phyloP scores from a whole-genome alignment of 1,140 invertebrate species.

The Drosophila orosa region DNA sequence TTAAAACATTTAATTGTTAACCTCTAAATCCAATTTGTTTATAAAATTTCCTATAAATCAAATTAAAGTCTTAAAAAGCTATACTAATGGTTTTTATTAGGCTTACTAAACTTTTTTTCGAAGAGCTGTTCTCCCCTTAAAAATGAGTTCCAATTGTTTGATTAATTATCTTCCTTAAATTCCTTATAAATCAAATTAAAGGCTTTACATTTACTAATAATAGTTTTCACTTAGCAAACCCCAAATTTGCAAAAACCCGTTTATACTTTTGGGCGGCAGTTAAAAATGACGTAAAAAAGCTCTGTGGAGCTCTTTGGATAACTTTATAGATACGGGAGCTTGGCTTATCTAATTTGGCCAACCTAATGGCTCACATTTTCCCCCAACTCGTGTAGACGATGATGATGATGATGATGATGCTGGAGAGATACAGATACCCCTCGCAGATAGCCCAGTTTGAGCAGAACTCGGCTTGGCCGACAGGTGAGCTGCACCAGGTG shows the following conservation, averaged over 20 bases:
- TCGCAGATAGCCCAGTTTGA: conserved; percentile 24
- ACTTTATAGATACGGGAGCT: not conserved
- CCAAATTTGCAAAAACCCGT: not conserved
- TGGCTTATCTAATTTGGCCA: conserved; percentile 21
- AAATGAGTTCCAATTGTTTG: not conserved
- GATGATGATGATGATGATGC: not conserved
- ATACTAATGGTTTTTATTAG: too few species aligned
- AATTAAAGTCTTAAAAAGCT: too few species aligned
- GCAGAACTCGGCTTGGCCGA: conserved; percentile 41
- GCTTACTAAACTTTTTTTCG: not conserved
- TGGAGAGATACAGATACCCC: conserved; percentile 18
- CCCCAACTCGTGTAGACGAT: not conserved
- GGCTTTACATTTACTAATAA: not conserved
- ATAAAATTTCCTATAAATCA: too few species aligned
- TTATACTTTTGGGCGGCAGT: conserved; percentile 30
- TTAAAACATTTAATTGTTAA: too few species aligned
- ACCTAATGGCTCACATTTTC: conserved; percentile 15
- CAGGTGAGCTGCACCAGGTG: conserved; percentile 11
- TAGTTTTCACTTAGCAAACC: not conserved
- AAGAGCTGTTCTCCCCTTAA: not conserved
- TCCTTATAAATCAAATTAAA: not conserved
- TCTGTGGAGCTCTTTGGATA: conserved; percentile 15
- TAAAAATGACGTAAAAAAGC: conserved; percentile 4
- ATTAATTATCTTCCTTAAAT: not conserved
- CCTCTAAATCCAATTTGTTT: too few species aligned